A percentile compares a stretch with the other conserved stretches of the same genome.
Conservation (phyloP, 2,113 vertebrate genomes). For the Oreochromis tanganicae region DNA sequence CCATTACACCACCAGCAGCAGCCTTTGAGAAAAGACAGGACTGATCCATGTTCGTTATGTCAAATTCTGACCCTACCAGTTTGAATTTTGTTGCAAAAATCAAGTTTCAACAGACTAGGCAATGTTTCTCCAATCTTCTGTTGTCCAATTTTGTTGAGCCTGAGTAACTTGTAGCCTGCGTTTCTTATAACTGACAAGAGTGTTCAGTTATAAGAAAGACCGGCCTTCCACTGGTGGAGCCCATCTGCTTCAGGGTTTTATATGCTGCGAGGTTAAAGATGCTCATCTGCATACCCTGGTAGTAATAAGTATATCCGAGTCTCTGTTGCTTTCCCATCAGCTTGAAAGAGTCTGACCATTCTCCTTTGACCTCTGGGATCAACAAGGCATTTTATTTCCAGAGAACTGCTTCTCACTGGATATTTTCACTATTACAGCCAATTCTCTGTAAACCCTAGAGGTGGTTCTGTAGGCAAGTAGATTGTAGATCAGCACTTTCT, state of each 20-base stretch:
- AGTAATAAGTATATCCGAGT: background rate
- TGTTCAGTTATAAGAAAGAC: background rate
- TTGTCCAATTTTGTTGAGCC: background rate
- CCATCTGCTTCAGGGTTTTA: background rate
- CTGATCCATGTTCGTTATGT: background rate
- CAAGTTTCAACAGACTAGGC: background rate
- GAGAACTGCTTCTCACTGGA: background rate
- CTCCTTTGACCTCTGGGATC: background rate
- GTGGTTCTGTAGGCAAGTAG: background rate
- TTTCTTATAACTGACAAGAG: background rate
- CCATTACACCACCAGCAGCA: rapidly evolving
- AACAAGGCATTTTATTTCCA: background rate
- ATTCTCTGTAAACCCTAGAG: background rate
- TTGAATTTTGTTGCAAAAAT: background rate
- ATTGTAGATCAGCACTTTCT: background rate
- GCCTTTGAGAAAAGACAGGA: background rate
- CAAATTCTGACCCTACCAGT: background rate
- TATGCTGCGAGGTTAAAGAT: background rate
- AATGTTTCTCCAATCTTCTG: background rate
- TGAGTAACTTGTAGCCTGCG: background rate
- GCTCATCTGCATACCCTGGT: background rate
- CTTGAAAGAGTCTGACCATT: background rate
- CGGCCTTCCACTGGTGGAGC: background rate
- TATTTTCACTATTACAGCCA: background rate
- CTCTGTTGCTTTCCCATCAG: background rate